Evolutionary conservation across 2,888 invertebrate genomes (phyloP).

Genomic region (Athetis lepigone): DNA sequence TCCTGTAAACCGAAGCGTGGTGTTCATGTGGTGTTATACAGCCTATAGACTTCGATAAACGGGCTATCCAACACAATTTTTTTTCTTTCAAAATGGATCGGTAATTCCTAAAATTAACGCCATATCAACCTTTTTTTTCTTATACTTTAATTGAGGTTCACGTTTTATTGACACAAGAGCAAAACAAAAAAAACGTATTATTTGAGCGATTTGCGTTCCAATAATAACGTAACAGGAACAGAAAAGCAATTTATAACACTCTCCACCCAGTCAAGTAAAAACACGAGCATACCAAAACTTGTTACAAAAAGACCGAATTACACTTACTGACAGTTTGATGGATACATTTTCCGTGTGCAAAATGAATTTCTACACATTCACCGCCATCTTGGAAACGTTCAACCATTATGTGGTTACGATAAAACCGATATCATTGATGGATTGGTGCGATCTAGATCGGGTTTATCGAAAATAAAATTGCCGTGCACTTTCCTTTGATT

Average conservation of each 20-base stretch:
- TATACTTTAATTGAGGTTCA: no score
- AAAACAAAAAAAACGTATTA: not conserved
- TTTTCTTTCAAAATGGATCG: no score
- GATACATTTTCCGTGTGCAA: slow-evolving; percentile 52
- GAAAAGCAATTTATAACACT: slow-evolving; percentile 21
- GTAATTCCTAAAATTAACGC: no score
- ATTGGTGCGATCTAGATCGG: slow-evolving; percentile 31
- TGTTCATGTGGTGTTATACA: no score
- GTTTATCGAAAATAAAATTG: slow-evolving; percentile 42
- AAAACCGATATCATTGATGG: slow-evolving; percentile 44
- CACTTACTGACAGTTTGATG: slow-evolving; percentile 56
- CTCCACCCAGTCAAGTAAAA: slow-evolving; percentile 18
- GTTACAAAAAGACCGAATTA: slow-evolving; percentile 40
- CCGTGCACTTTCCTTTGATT: slow-evolving; percentile 24
- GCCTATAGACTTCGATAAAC: no score
- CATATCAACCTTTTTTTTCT: no score
- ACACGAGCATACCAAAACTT: slow-evolving; percentile 17
- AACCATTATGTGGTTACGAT: slow-evolving; percentile 45
- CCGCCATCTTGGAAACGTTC: slow-evolving; percentile 48
- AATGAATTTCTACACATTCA: slow-evolving; percentile 55
- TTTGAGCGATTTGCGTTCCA: no score
- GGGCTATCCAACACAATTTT: no score
- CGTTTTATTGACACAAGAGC: no score
- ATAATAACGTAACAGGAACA: slow-evolving; percentile 1
- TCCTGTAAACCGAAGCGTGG: no score